phyloP scores from a whole-genome alignment of 2,113 vertebrate genomes.

The Cyprinodon brontotheroides region DNA sequence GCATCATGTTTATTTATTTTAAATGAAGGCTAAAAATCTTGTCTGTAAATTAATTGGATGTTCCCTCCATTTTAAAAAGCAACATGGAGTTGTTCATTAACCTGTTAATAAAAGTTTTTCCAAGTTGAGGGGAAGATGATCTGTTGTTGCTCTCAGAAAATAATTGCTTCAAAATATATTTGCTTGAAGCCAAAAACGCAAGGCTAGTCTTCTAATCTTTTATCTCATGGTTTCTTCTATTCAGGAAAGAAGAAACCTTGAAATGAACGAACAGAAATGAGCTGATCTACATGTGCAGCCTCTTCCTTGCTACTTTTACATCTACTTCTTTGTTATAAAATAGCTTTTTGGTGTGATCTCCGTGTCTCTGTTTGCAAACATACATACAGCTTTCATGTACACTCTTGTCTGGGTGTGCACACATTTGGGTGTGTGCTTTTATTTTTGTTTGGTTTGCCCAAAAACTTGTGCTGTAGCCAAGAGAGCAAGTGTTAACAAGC shows the following conservation, averaged over 20 bases:
- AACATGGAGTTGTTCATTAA: too few species aligned
- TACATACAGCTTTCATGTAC: constrained; percentile 12
- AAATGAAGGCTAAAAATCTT: too few species aligned
- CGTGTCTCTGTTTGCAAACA: constrained; percentile 21
- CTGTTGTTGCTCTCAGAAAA: background rate
- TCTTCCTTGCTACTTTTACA: background rate
- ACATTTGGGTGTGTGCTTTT: constrained; percentile 46
- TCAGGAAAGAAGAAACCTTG: background rate
- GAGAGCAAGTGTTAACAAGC: constrained; percentile 80
- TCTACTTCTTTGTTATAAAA: background rate
- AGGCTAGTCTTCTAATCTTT: background rate
- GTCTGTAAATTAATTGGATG: too few species aligned
- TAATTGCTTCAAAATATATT: background rate
- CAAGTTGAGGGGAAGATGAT: background rate
- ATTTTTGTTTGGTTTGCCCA: constrained; percentile 44
- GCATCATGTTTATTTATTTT: too few species aligned
- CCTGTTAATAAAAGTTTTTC: background rate
- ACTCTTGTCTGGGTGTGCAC: constrained; percentile 24
- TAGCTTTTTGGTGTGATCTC: constrained; percentile 1
- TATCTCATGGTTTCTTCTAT: background rate
- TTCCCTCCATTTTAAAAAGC: too few species aligned
- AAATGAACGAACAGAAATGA: background rate
- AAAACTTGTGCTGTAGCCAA: constrained; percentile 53
- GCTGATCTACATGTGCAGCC: background rate
- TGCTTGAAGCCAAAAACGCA: background rate